Evolutionary conservation across 2,888 invertebrate species (phyloP), one percentile per base, ranked within the genome.

Genomic region (Drosophila anomalata): DNA sequence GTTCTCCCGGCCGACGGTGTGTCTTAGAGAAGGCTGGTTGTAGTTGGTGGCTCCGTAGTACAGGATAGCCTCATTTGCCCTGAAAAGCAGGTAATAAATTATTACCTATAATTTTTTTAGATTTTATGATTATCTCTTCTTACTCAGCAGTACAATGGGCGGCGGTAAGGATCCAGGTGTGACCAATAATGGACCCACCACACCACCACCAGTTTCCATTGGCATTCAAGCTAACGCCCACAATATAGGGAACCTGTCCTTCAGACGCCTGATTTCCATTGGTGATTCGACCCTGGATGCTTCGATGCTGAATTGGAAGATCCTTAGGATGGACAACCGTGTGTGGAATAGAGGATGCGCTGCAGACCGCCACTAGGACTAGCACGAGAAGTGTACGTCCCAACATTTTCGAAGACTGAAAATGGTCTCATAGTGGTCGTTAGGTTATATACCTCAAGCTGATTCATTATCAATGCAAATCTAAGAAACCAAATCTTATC

Each of bases 161-260:
- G 14, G 87, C 87, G 17, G 87, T 87, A 14, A 87, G 51, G 2
- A 88, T 62, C 74, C 76, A 86, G 12, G 51, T 73, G 9, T 71
- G 39, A 0, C 67, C 73, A 52, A 89, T 86, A 12, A 89, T 48
- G 8, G 88, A 77, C 48, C 86, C 87, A 41, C 88, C 86, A 26
- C 89, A 89, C 78, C 77, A 86, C 62, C 75, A 77, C 55, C 75
- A 66, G 48, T 17, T 29, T 8, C 62, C 72, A 9, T 69, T 54
- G 44, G 63, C 70, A 14, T 57, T 67, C 17, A 86, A 73, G 44
- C 74, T 70, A 5, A 89, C 69, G 4, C 81, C 88, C 29, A 85
- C 78, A 47, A 82, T 85, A 36, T 87, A 85, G 31, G 85, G 81
- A 8, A 81, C 73, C 54, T 79, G 75, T 2, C 78, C 78, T 11